A percentile compares a stretch with the other conserved stretches of the same genome.
phyloP scores from a whole-genome alignment of 2,888 invertebrate genomes.

The Cataglyphis rosenhaueri region DNA sequence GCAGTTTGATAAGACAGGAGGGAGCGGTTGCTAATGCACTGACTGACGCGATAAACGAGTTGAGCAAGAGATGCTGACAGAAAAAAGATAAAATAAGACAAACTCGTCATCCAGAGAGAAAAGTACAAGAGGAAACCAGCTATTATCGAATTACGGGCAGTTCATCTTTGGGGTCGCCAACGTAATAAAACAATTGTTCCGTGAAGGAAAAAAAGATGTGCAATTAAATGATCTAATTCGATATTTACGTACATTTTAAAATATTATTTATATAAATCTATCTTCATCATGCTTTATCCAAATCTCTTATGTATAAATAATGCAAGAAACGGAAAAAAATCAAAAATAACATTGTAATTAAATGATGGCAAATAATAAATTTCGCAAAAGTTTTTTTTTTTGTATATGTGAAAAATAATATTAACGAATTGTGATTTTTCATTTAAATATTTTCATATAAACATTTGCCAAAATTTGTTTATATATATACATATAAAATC shows the following conservation, averaged over 20 bases:
- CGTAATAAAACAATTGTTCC: conserved; percentile 56
- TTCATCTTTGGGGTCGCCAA: conserved; percentile 49
- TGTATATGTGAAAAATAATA: not conserved
- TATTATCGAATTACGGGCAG: conserved; percentile 61
- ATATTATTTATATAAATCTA: not conserved
- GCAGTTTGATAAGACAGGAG: not conserved
- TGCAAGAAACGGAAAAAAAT: not conserved
- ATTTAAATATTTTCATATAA: not conserved
- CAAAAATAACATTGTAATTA: not conserved
- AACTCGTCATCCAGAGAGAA: conserved; percentile 55
- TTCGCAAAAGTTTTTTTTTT: not conserved
- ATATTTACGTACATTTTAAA: not conserved
- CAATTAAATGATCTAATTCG: not conserved
- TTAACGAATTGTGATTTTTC: not conserved
- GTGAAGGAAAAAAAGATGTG: conserved; percentile 9
- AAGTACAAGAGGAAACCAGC: conserved; percentile 38
- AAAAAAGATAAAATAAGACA: conserved; percentile 60
- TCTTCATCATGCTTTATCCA: not conserved
- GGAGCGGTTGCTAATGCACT: not conserved
- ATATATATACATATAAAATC: not conserved
- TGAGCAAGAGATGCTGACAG: conserved; percentile 16
- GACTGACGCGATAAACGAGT: conserved; percentile 24
- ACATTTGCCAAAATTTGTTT: not conserved
- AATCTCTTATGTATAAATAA: not conserved
- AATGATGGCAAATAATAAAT: not conserved